Base-by-base conservation (phyloP, 1,140 invertebrate species). In the Atta texana region DNA sequence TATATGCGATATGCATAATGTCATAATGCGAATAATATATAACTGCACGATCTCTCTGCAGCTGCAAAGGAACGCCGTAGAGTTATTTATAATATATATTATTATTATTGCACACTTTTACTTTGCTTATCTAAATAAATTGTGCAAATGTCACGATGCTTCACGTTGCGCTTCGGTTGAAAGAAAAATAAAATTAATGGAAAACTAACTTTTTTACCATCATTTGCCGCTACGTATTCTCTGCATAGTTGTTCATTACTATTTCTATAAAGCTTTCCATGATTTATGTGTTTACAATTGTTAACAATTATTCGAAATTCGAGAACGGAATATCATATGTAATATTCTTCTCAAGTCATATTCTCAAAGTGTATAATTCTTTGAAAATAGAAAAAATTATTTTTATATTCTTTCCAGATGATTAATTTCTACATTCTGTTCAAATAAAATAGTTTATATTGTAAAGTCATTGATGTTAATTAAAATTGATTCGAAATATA, bases 21-120 rank as follows among this genome's bases (percentile, higher is more conserved):
- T 7, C 18, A 61, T 49, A 74, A 74, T 34, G 39, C 12, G 39
- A 82, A 74, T 49, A 71, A 44, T 59, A 59, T 12, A 21, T 31
- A 82, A 72, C 28, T 55, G 44, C 61, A 5, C 53, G 68, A 61
- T 75, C 44, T 74, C 24, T 49, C 1, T 75, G 66, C 39, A 21
- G 63, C 24, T 74, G 34, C 24, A 31, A 72, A 71, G 34, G 16
- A 31, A 28, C 34, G 7, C 6, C n/a, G 39, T 12, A 28, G 6
- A 34, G 18, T 75, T 84, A 84, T 84, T 84, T 84, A 84, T 84
- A 75, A 75, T 74, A 61, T 74, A 51, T 24, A 61, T 84, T 18
- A 84, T 84, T 18, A 84, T 75, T 84, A 61, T 5, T 61, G 21
- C 14, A 24, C 31, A 44, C 39, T 44, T 74, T 61, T 74, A 18